These are phyloP conservation scores for Synanthedon andrenaeformis DNA, from an alignment of 2,888 invertebrate genomes.

Conservation along the genomic window DNA sequence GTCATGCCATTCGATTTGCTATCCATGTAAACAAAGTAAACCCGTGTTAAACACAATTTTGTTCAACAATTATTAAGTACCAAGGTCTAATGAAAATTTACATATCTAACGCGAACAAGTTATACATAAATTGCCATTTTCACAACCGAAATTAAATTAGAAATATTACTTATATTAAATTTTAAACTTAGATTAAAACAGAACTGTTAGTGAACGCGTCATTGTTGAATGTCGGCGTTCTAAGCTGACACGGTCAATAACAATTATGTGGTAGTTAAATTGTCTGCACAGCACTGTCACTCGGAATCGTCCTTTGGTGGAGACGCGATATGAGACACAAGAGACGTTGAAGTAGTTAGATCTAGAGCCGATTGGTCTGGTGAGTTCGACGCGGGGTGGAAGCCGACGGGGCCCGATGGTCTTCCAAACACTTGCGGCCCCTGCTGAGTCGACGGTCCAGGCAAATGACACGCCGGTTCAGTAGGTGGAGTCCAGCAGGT, in stretches of 20 bases:
- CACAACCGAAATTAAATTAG: constrained; percentile 70
- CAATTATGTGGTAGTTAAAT: constrained; percentile 22
- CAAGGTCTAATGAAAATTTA: constrained; percentile 54
- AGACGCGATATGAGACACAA: constrained; percentile 22
- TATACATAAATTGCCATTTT: constrained; percentile 68
- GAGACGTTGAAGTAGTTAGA: constrained; percentile 34
- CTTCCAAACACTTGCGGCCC: constrained; percentile 14
- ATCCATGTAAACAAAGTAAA: too few relatives aligned
- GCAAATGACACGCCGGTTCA: constrained; percentile 16
- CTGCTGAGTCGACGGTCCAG: constrained; percentile 14
- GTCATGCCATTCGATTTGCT: too few relatives aligned
- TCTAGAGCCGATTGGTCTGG: constrained; percentile 30
- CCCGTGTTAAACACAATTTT: constrained; percentile 62
- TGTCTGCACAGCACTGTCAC: constrained; percentile 63
- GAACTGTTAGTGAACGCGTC: constrained; percentile 36
- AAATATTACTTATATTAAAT: constrained; percentile 57
- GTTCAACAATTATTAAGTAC: constrained; percentile 45
- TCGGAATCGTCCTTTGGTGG: constrained; percentile 24
- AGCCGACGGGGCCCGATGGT: constrained; percentile 4
- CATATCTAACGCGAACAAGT: constrained; percentile 58
- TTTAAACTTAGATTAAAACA: constrained; percentile 23
- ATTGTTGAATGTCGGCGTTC: constrained; percentile 9
- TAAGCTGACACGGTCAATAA: constrained; percentile 23
- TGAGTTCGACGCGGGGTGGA: not conserved
- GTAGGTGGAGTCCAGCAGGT: constrained; percentile 53